Base-by-base conservation (phyloP, 2,888 invertebrate species). In the Euphydryas editha region DNA sequence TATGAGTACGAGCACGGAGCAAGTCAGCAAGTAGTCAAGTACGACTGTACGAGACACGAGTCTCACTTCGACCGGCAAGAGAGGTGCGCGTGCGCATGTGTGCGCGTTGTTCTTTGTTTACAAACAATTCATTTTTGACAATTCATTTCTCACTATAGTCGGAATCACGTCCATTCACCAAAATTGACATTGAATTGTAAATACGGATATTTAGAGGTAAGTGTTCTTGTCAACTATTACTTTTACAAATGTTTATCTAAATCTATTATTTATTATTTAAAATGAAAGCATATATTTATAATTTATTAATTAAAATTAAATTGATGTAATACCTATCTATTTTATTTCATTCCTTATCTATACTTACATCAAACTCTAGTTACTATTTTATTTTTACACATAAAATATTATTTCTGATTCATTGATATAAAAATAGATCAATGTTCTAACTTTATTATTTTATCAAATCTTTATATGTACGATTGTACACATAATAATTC, bases 61-160 rank as follows among this genome's bases (percentile, higher is more conserved):
- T 67, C 58, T 55, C 55, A 62, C 24, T 68, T 57, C 47, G 59
- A 55, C 67, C 58, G 49, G 76, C 75, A 75, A 74, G 72, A 69
- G 76, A 75, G 73, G 73, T 55, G 66, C 61, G 69, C 67, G 66
- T 65, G 69, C 65, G 64, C 64, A 55, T 54, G 55, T 57, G 59
- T 61, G 51, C 46, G 59, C 44, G 1, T 54, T 57, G 59, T 56
- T 65, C 67, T 73, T 79, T 82, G 82, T 82, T 82, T 82, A 82
- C 80, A 78, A 82, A 82, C 81, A 81, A 66, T 60, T 36, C 15
- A 8, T 37, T 7, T 20, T 39, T 65, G 47, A 65, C 61, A 58
- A 54, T 61, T 61, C 37, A 44, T 37, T 68, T 64, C 64, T 68
- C 51, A n/a, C n/a, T n/a, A n/a, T n/a, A n/a, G n/a, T n/a, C n/a